These are phyloP conservation scores for Miltochrista miniata DNA, from an alignment of 2,888 invertebrate genomes.

Conservation along the genomic window DNA sequence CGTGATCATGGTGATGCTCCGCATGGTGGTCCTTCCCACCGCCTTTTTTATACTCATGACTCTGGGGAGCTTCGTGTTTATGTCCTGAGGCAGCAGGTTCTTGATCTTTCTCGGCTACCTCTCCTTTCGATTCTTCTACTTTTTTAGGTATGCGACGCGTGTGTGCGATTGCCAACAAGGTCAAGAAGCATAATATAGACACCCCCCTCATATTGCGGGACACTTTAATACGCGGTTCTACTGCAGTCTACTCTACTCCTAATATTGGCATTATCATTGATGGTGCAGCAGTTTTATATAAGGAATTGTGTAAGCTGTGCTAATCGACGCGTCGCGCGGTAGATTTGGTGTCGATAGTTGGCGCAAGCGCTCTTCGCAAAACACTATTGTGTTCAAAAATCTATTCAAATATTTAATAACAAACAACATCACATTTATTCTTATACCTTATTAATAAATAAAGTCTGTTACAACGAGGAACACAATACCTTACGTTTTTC, in stretches of 20 bases:
- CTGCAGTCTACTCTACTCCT: conserved; percentile 56
- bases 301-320: conserved; percentile 76
- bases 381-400: conserved; percentile 20
- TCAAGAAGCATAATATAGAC: conserved; percentile 57
- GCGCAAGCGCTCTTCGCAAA: conserved; percentile 42
- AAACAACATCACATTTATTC: neutral
- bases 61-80: conserved; percentile 75
- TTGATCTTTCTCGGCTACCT: conserved; percentile 52
- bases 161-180: conserved; percentile 50
- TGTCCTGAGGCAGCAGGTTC: conserved; percentile 70
- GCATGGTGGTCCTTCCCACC: conserved; percentile 87
- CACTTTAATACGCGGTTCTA: conserved; percentile 41
- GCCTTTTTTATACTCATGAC: conserved; percentile 84
- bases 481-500: neutral
- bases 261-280: conserved; percentile 70
- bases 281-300: conserved; percentile 80
- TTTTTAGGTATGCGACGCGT: conserved; percentile 59
- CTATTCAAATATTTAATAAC: conserved; percentile 8
- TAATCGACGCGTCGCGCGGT: conserved; percentile 66
- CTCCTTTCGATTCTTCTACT: conserved; percentile 38
- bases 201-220: conserved; percentile 62
- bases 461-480: neutral
- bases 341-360: conserved; percentile 48
- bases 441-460: neutral
- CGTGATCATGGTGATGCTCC: conserved; percentile 86